Evolutionary conservation across 1,140 invertebrate genomes (phyloP).

Genomic region (Orius insidiosus): DNA sequence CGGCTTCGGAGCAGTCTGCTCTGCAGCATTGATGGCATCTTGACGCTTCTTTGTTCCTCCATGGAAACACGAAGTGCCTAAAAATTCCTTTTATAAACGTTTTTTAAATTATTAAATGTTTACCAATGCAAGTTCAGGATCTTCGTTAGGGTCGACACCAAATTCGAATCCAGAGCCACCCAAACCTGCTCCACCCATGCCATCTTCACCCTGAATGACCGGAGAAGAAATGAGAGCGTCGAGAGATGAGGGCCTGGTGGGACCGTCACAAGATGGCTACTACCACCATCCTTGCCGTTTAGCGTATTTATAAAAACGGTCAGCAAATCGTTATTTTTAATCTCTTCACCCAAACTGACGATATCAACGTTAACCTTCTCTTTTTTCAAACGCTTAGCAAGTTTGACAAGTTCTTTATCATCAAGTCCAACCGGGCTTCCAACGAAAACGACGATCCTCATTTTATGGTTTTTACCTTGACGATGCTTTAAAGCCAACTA

Average conservation of each 20-base stretch:
- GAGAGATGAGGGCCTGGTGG: conserved; percentile 82
- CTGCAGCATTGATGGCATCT: conserved; percentile 52
- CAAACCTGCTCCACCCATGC: conserved; percentile 68
- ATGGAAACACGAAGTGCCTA: conserved; percentile 90
- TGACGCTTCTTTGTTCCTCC: conserved; percentile 96
- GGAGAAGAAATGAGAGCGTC: conserved; percentile 91
- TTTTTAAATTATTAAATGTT: conserved; percentile 14
- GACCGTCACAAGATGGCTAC: conserved; percentile 88
- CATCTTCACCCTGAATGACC: conserved; percentile 90
- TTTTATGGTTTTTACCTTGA: conserved; percentile 98
- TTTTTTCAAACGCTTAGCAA: conserved; percentile 96
- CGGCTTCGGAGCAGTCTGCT: conserved; percentile 12
- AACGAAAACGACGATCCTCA: conserved; percentile 96
- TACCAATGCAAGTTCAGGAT: conserved; percentile 91
- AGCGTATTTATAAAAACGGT: conserved; percentile 86
- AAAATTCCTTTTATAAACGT: too few species aligned
- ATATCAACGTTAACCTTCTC: conserved; percentile 98
- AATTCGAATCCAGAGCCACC: conserved; percentile 86
- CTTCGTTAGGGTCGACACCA: conserved; percentile 98
- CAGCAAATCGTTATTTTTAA: conserved; percentile 63
- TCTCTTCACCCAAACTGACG: conserved; percentile 94
- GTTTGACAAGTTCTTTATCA: conserved; percentile 85
- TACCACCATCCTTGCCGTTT: conserved; percentile 89
- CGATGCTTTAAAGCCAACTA: conserved; percentile 93
- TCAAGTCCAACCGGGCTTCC: conserved; percentile 88